phyloP scores from a whole-genome alignment of 2,113 vertebrate species.

The Syngnathus floridae region DNA sequence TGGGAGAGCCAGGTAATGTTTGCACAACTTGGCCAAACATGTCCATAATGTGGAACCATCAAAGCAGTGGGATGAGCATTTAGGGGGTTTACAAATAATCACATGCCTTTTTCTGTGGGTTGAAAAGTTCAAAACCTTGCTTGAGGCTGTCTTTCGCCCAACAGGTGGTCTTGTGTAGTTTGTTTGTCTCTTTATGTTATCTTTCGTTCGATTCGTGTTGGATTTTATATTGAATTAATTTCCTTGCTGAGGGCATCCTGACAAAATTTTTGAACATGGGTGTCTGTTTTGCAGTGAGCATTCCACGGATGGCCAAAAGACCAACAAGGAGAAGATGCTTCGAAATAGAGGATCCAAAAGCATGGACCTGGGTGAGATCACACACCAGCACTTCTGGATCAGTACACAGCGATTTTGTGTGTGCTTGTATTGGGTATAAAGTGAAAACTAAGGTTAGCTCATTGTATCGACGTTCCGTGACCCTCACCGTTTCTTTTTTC shows the following conservation, averaged over 20 bases:
- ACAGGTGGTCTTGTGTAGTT: too few relatives aligned
- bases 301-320: conserved; percentile 17
- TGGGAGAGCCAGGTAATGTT: too few relatives aligned
- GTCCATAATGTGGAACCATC: too few relatives aligned
- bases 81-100: too few relatives aligned
- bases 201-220: too few relatives aligned
- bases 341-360: conserved; percentile 84
- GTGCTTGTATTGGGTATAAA: conserved; percentile 6
- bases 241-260: conserved; percentile 7
- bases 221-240: too few relatives aligned
- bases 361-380: conserved; percentile 87
- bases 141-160: too few relatives aligned
- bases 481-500: conserved; percentile 12
- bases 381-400: conserved; percentile 34
- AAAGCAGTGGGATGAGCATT: too few relatives aligned
- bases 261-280: conserved; percentile 27
- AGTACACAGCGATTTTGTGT: conserved; percentile 24
- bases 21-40: too few relatives aligned
- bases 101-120: too few relatives aligned
- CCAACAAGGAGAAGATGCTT: conserved; percentile 45
- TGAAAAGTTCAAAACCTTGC: too few relatives aligned
- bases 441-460: conserved; percentile 41
- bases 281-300: neutral
- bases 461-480: conserved; percentile 45
- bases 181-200: too few relatives aligned